A percentile compares a stretch with the other conserved stretches of the same genome.
These are phyloP conservation scores for Myotis planiceps DNA, from an alignment of 2,797 vertebrate genomes.

Conservation along the genomic window DNA sequence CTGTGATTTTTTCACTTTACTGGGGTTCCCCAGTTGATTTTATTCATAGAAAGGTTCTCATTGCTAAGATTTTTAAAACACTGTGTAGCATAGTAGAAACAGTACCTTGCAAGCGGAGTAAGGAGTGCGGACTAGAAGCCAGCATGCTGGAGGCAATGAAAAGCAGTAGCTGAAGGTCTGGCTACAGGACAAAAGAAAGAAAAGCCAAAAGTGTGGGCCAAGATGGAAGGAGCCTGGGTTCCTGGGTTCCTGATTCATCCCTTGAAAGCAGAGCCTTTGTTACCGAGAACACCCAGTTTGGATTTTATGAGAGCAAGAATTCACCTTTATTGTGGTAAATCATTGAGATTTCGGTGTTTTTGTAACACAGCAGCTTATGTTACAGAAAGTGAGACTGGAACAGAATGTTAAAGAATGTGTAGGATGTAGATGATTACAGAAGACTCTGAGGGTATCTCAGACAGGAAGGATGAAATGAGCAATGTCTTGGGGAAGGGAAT, in stretches of 20 bases:
- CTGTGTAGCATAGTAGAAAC: neutral
- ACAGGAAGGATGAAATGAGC: neutral
- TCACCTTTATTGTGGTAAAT: neutral
- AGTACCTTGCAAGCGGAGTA: neutral
- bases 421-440: neutral
- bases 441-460: neutral
- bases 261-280: neutral
- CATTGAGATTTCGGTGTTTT: neutral
- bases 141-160: neutral
- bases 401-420: neutral
- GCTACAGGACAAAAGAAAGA: neutral
- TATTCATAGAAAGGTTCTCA: neutral
- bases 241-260: neutral
- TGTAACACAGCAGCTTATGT: neutral
- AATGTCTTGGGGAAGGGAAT: neutral
- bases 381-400: neutral
- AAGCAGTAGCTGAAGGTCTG: neutral
- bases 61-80: neutral
- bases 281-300: neutral
- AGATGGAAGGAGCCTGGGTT: neutral
- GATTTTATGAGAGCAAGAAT: neutral
- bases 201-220: neutral
- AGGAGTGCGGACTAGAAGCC: neutral
- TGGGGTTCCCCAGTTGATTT: neutral
- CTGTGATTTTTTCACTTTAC: neutral